Evolutionary conservation across 2,113 vertebrate species (phyloP).

Genomic region (Mirza zaza): DNA sequence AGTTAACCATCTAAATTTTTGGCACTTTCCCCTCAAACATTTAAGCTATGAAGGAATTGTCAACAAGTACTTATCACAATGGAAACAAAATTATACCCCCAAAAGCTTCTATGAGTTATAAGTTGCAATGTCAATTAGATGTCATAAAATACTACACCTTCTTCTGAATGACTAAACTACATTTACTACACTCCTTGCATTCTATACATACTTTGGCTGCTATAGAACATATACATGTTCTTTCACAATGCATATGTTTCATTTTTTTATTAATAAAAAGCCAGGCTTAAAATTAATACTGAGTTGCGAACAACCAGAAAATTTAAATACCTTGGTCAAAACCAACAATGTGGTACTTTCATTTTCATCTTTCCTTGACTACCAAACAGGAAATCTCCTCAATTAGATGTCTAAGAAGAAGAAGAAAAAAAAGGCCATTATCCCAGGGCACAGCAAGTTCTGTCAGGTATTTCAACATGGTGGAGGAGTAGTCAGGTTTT

Average conservation of each 20-base stretch:
- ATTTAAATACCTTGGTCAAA: conserved; percentile 40
- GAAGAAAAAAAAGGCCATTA: conserved; percentile 40
- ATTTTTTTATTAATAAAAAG: not conserved
- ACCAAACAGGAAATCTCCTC: conserved; percentile 63
- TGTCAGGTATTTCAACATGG: conserved; percentile 73
- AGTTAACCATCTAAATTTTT: conserved; percentile 40
- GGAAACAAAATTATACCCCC: conserved; percentile 53
- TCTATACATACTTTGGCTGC: conserved; percentile 57
- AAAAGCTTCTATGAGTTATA: conserved; percentile 54
- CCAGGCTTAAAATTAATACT: conserved; percentile 27
- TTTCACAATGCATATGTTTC: conserved; percentile 29
- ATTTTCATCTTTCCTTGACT: conserved; percentile 57
- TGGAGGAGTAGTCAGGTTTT: conserved; percentile 62
- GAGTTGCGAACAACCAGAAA: conserved; percentile 4
- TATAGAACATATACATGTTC: not conserved
- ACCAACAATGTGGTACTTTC: conserved; percentile 36
- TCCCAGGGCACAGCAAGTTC: conserved; percentile 65
- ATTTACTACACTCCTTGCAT: conserved; percentile 49
- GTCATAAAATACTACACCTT: conserved; percentile 36
- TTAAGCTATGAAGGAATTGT: conserved; percentile 49
- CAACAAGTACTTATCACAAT: conserved; percentile 50
- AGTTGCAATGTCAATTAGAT: conserved; percentile 54
- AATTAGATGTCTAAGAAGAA: conserved; percentile 43
- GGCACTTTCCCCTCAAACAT: not conserved
- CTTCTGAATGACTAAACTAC: conserved; percentile 63